Evolutionary conservation across 2,113 vertebrate species (phyloP).

Genomic region (Poeciliopsis occidentalis): DNA sequence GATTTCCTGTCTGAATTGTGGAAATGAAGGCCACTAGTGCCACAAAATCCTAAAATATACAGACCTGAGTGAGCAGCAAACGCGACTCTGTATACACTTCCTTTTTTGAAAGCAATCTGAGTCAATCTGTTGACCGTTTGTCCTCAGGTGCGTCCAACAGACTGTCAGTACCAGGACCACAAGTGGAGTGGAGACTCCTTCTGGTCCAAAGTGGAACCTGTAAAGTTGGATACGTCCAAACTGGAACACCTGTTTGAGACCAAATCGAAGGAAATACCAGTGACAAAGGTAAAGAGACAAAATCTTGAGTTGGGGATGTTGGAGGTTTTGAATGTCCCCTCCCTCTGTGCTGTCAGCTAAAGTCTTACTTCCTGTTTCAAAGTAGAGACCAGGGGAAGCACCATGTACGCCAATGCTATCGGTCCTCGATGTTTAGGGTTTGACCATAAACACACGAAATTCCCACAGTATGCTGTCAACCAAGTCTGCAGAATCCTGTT

Average conservation of each 20-base stretch:
- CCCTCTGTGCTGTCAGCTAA: too few species aligned
- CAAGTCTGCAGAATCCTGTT: background rate
- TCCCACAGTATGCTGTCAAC: too few species aligned
- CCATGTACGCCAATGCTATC: too few species aligned
- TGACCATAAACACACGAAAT: too few species aligned
- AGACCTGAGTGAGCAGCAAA: background rate
- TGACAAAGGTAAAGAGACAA: conserved; percentile 87
- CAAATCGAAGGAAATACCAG: conserved; percentile 94
- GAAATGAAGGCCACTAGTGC: too few species aligned
- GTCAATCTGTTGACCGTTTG: conserved; percentile 18
- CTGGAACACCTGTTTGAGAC: conserved; percentile 96
- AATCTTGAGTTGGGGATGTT: background rate
- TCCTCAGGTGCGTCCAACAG: conserved; percentile 84
- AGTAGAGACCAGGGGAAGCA: too few species aligned
- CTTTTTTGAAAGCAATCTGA: background rate
- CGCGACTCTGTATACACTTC: background rate
- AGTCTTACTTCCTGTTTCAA: too few species aligned
- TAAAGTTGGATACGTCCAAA: conserved; percentile 93
- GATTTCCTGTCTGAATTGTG: background rate
- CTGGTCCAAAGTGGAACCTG: conserved; percentile 94
- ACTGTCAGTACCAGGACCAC: conserved; percentile 87
- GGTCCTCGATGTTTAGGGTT: too few species aligned
- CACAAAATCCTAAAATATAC: too few species aligned
- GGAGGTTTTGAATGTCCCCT: too few species aligned
- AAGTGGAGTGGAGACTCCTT: conserved; percentile 87